Percentiles rank a stretch among this genome's conserved stretches.
Evolutionary conservation across 1,140 invertebrate species (phyloP).

Genomic region (Bombus superbus): DNA sequence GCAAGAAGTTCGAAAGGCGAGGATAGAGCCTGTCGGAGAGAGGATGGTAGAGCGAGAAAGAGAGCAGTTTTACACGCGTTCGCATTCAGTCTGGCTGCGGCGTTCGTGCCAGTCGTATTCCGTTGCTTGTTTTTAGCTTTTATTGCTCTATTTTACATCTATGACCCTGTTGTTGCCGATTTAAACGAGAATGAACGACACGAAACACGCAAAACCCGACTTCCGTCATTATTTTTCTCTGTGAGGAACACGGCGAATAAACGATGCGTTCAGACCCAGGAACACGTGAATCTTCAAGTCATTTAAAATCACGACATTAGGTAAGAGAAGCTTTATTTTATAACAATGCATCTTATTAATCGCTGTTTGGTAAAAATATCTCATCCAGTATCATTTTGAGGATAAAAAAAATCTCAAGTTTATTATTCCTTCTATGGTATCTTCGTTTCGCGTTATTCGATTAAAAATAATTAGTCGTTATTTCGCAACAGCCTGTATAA

Average conservation of each 20-base stretch:
- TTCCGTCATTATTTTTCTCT: not conserved
- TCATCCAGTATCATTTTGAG: too few species aligned
- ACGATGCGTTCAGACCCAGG: not conserved
- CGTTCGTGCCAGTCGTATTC: conserved; percentile 35
- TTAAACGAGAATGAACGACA: not conserved
- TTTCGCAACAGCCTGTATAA: too few species aligned
- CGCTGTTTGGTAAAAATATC: not conserved
- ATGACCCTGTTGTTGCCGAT: not conserved
- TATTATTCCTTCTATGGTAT: too few species aligned
- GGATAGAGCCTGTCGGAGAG: not conserved
- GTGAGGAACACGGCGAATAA: not conserved
- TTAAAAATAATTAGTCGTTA: too few species aligned
- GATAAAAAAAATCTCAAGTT: too few species aligned
- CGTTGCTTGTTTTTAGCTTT: not conserved
- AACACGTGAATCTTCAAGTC: not conserved
- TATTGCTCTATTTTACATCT: not conserved
- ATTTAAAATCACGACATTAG: not conserved
- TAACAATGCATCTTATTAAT: not conserved
- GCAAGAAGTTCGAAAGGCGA: not conserved
- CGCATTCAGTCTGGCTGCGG: conserved; percentile 38
- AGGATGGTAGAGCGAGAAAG: conserved; percentile 21
- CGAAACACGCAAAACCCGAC: not conserved
- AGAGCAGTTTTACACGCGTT: conserved; percentile 36
- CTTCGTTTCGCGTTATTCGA: too few species aligned
- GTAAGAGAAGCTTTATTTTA: conserved; percentile 11